Conservation (phyloP, 2,113 vertebrate species). For the Anser cygnoides region DNA sequence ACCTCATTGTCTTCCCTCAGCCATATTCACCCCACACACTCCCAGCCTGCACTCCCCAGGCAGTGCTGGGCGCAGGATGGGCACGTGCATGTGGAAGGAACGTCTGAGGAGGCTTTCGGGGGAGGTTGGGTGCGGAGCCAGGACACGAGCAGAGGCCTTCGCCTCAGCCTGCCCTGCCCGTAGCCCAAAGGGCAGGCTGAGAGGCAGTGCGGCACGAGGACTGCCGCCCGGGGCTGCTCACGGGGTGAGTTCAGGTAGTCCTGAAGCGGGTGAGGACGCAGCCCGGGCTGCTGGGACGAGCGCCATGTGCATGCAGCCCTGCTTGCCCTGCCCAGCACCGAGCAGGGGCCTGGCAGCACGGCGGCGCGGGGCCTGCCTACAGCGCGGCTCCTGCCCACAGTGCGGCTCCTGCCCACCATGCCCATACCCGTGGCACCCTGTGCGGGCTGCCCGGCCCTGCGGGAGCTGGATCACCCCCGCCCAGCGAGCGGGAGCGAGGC, state of each 20-base stretch:
- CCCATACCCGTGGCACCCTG: too few species aligned
- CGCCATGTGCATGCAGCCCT: accelerated
- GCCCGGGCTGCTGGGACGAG: not conserved
- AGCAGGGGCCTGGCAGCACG: too few species aligned
- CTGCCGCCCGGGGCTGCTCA: accelerated
- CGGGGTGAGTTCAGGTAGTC: accelerated
- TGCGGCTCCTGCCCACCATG: too few species aligned
- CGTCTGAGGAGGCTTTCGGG: accelerated
- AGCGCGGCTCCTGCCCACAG: too few species aligned
- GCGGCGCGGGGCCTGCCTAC: too few species aligned
- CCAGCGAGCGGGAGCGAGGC: too few species aligned
- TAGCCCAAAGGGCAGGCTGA: accelerated
- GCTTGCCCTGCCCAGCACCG: accelerated
- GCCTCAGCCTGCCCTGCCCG: accelerated
- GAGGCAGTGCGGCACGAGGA: accelerated
- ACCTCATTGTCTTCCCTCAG: accelerated
- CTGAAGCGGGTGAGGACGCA: accelerated
- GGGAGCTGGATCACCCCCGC: too few species aligned
- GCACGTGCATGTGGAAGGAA: not conserved
- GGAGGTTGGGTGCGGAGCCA: not conserved
- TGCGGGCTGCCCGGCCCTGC: too few species aligned
- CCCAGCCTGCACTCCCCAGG: accelerated
- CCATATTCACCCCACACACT: accelerated
- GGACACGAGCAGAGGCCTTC: not conserved
- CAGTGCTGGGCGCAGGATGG: accelerated